phyloP scores from a whole-genome alignment of 30 jellyfish, hydroid and myxozoan species.

The Chironex yamaguchii region DNA sequence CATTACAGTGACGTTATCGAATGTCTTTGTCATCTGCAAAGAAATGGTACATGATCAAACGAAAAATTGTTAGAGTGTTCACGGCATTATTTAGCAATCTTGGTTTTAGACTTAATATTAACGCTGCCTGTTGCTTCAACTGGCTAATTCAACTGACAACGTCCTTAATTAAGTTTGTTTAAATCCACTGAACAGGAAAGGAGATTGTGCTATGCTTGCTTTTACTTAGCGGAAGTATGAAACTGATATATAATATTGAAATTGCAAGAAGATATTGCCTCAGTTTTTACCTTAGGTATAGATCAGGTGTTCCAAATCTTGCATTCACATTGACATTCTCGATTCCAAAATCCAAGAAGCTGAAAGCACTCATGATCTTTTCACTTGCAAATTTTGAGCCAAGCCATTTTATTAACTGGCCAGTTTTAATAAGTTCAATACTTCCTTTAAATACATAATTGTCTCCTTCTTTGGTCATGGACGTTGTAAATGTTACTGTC shows the following conservation, averaged over 20 bases:
- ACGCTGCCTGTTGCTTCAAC: no score
- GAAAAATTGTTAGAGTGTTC: no score
- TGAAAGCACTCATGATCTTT: conserved; percentile 51
- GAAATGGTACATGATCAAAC: no score
- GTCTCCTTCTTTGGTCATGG: conserved; percentile 61
- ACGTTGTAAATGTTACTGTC: conserved; percentile 1
- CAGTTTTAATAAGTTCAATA: conserved; percentile 59
- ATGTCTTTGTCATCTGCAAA: no score
- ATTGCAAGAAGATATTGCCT: background rate
- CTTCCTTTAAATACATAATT: conserved; percentile 60
- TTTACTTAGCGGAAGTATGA: no score
- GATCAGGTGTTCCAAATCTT: conserved; percentile 56
- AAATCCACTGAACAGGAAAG: no score
- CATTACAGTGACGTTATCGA: no score
- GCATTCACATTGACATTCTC: conserved; percentile 77
- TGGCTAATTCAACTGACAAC: no score
- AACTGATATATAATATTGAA: background rate
- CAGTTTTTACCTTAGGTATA: conserved; percentile 58
- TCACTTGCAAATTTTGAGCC: conserved; percentile 68
- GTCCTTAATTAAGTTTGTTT: no score
- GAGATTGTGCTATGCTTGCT: no score
- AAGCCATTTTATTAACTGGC: conserved; percentile 66
- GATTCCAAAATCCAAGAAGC: conserved; percentile 78
- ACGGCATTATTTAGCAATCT: no score
- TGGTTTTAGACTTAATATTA: no score